phyloP scores from a whole-genome alignment of 2,113 vertebrate genomes.

The Microtus montanus region DNA sequence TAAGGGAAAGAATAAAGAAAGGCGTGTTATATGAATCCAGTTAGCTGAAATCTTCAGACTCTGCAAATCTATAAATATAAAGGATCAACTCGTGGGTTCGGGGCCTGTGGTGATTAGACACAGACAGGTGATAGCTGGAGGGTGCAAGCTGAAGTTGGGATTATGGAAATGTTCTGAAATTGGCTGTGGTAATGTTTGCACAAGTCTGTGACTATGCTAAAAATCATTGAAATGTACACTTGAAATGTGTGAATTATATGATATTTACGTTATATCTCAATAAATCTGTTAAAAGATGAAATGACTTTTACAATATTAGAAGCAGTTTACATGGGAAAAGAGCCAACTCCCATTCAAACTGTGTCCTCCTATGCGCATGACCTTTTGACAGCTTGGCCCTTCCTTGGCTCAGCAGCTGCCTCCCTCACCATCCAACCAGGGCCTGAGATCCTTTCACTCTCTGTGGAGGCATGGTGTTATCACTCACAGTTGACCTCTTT shows the following conservation, averaged over 20 bases:
- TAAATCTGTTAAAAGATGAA: conserved; percentile 45
- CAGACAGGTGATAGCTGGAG: neutral
- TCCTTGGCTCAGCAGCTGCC: neutral
- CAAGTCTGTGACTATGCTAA: conserved; percentile 52
- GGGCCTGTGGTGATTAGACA: neutral
- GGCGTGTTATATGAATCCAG: neutral
- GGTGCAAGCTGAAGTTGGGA: conserved; percentile 21
- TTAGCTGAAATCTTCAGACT: neutral
- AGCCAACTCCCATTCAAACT: neutral
- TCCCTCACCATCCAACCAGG: neutral
- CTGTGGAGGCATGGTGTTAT: neutral
- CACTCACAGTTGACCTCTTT: neutral
- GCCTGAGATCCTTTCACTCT: neutral
- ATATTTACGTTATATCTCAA: conserved; percentile 59
- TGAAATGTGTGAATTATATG: conserved; percentile 55
- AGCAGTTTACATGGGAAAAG: conserved; percentile 39
- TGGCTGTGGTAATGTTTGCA: conserved; percentile 49
- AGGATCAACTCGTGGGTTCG: neutral
- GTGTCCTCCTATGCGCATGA: neutral
- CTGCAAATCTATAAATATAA: neutral
- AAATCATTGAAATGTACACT: conserved; percentile 54
- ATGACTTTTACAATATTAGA: conserved; percentile 53
- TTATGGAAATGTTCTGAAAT: conserved; percentile 59
- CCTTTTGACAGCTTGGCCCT: neutral
- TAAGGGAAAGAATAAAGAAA: neutral